These are phyloP conservation scores for Crax fasciolata DNA, from an alignment of 2,797 vertebrate species.

Conservation along the genomic window DNA sequence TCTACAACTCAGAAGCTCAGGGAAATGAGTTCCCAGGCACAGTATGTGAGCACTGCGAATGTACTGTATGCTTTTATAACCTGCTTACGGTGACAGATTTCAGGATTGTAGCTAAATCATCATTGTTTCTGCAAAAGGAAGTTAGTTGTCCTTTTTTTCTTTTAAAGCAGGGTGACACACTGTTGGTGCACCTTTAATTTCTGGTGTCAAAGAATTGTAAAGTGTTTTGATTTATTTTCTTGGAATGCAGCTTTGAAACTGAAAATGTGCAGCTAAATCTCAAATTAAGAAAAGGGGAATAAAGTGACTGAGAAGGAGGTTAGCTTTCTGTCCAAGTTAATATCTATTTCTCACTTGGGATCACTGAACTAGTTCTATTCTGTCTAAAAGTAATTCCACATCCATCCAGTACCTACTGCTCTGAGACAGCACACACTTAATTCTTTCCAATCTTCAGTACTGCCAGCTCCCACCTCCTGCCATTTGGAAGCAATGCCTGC, in stretches of 20 bases:
- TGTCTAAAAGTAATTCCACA: constrained; percentile 51
- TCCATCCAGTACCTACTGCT: neutral
- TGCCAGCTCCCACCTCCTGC: constrained; percentile 41
- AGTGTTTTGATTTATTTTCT: constrained; percentile 12
- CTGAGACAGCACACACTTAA: neutral
- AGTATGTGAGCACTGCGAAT: constrained; percentile 37
- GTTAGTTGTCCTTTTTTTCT: constrained; percentile 68
- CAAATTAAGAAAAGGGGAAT: constrained; percentile 26
- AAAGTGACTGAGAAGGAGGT: constrained; percentile 31
- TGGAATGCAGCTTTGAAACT: constrained; percentile 1
- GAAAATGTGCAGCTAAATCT: constrained; percentile 20
- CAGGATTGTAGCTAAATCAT: constrained; percentile 46
- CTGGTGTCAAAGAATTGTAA: constrained; percentile 26
- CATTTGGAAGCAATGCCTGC: constrained; percentile 28
- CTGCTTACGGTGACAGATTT: constrained; percentile 59
- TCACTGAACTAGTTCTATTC: constrained; percentile 54
- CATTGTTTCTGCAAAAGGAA: constrained; percentile 34
- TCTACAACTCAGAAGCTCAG: constrained; percentile 59
- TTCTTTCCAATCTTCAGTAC: constrained; percentile 16
- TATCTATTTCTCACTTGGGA: constrained; percentile 28
- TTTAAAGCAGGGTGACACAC: constrained; percentile 32
- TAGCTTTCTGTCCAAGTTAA: constrained; percentile 33
- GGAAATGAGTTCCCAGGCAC: constrained; percentile 60
- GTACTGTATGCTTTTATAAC: constrained; percentile 56
- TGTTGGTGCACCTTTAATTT: neutral